phyloP scores from a whole-genome alignment of 2,113 vertebrate genomes.

The Tragelaphus buxtoni region DNA sequence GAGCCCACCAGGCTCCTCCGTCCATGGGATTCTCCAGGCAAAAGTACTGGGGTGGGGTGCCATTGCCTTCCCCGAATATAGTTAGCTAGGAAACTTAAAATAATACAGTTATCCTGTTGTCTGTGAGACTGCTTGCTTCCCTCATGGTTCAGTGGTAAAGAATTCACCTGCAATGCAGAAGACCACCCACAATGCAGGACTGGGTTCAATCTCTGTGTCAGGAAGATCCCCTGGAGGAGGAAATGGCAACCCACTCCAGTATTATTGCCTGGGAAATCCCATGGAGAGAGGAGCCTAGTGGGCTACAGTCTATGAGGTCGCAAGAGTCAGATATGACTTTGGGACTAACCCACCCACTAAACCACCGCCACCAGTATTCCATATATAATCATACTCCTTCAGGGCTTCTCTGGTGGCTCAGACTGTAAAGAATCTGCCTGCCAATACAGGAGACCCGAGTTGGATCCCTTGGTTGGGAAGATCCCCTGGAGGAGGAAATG shows the following conservation, averaged over 20 bases:
- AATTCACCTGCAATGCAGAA: neutral
- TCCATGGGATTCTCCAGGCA: too few species aligned
- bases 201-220: neutral
- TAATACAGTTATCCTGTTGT: neutral
- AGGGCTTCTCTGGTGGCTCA: neutral
- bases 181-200: neutral
- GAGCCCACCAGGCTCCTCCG: too few species aligned
- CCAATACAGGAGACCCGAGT: neutral
- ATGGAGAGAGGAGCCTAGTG: neutral
- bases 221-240: neutral
- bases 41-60: too few species aligned
- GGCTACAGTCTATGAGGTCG: neutral
- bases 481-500: neutral
- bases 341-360: neutral
- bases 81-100: neutral
- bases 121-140: neutral
- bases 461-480: neutral
- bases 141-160: neutral
- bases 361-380: neutral
- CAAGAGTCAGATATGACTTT: neutral
- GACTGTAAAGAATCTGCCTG: neutral
- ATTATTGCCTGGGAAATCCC: neutral
- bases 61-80: neutral
- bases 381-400: neutral
- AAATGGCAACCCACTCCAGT: neutral